A percentile compares a stretch with the other conserved stretches of the same genome.
Conservation (phyloP, 2,797 vertebrate genomes). For the Characodon lateralis region DNA sequence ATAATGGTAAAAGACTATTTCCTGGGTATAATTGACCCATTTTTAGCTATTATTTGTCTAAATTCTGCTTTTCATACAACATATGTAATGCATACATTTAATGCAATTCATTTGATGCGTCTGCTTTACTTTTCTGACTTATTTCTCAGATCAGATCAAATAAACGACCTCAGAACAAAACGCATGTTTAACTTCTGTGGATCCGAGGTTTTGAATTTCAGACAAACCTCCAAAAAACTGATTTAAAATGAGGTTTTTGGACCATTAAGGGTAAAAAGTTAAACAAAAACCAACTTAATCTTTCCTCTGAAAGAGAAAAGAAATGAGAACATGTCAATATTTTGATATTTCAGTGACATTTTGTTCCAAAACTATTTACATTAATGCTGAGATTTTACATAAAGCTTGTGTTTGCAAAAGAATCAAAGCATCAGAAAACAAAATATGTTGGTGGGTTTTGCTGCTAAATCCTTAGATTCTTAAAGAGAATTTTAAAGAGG, state of each 20-base stretch:
- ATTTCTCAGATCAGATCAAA: neutral
- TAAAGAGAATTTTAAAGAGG: neutral
- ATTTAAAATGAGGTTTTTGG: too few relatives aligned
- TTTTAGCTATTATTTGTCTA: too few relatives aligned
- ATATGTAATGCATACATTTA: neutral
- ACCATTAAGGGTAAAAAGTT: too few relatives aligned
- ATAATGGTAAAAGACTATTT: too few relatives aligned
- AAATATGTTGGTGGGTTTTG: neutral
- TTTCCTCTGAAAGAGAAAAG: too few relatives aligned
- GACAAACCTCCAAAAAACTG: too few relatives aligned
- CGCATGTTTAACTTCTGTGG: neutral
- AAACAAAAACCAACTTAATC: too few relatives aligned
- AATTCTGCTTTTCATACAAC: neutral
- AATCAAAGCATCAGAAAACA: neutral
- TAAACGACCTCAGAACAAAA: neutral
- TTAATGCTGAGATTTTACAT: neutral
- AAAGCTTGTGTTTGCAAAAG: neutral
- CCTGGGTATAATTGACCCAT: too few relatives aligned
- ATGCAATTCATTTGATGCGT: neutral
- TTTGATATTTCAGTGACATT: too few relatives aligned
- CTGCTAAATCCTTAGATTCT: neutral
- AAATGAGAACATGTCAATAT: too few relatives aligned
- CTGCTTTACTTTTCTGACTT: too few relatives aligned
- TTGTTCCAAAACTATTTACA: too few relatives aligned
- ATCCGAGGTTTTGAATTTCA: neutral